Base-by-base conservation (phyloP, 1,140 invertebrate species). In the Drosophila prosaltans region DNA sequence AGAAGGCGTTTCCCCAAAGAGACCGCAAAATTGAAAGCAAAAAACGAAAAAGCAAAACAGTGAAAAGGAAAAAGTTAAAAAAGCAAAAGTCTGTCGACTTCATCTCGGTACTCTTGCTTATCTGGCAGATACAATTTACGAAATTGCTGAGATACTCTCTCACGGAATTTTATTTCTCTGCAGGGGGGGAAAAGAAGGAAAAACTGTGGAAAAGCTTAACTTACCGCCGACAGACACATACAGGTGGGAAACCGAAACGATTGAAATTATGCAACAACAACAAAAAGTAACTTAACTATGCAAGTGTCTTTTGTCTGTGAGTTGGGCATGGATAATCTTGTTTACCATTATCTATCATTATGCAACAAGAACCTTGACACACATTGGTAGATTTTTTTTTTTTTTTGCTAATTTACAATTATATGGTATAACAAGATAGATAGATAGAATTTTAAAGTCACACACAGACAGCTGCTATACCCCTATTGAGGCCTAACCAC, bases 81-180 rank as follows among this genome's bases (percentile, higher is more conserved):
- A 45, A 72, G 74, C 66, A 79, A 76, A 74, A 83, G 81, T 73
- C 69, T 75, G 68, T 80, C 67, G 66, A 72, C 67, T 68, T 45
- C 51, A 65, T 57, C 72, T 21, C 45, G 26, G 45, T 51, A 4
- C 28, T 30, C 32, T 36, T 36, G 69, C 60, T 80, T 86, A 88
- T 86, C 82, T 77, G 67, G 54, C 73, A 78, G 84, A 89, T 88
- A 80, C 84, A 83, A 89, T 88, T 88, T 83, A 80, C 80, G 73
- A 89, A 89, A 89, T 88, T 78, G 84, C 73, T 80, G 73, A 83
- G 80, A 80, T 83, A 74, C 80, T 89, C 80, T 89, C 83, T 74
- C 83, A 89, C 73, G 83, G 65, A 64, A 67, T 69, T 69, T 80
- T 72, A 7, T 7, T 36, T 36, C 32, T 6, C 3, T 36, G 32